Evolutionary conservation across 1,140 invertebrate species (phyloP), one percentile per base, ranked within the genome.

Genomic region (Wasmannia auropunctata): DNA sequence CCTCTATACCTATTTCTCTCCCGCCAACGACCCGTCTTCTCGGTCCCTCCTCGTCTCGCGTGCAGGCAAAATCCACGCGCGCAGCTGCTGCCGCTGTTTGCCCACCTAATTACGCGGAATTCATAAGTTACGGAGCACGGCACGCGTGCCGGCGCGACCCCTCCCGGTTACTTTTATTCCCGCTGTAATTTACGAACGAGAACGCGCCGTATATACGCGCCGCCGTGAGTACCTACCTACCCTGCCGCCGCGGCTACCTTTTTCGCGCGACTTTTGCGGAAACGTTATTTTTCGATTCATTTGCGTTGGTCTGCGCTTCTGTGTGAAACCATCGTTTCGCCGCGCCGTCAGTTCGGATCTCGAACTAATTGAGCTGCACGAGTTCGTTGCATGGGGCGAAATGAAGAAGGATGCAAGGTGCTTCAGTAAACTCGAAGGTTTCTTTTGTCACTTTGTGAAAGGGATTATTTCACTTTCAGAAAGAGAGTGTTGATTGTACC

Each of bases 101-200:
- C 91, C 90, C 93, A 91, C 88, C 92, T 94, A 94, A 94, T 94
- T 94, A 94, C 91, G 90, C 85, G 90, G 88, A 93, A 94, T 94
- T 94, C 92, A 92, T 93, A 93, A 94, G 91, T 94, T 91, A 93
- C 91, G 74, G 60, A 60, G 56, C 77, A 40, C 37, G 49, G 54
- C 86, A 63, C 86, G 75, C 88, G 81, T 72, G 75, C 86, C 86
- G 62, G 62, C 67, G 56, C 65, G 40, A 69, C 65, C 81, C 65
- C 51, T 37, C 69, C 85, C 79, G 67, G 63, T 91, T 86, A 79
- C 77, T 91, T 93, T 91, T 91, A 93, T 91, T 91, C 86, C 58
- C 76, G 88, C 69, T 63, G 85, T 92, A 90, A 91, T 92, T 91
- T 81, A 86, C 75, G 83, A 81, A 85, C 83, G 74, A 62, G 62